Conservation (phyloP, 23 tunicate species). For the Aplidium turbinatum region DNA sequence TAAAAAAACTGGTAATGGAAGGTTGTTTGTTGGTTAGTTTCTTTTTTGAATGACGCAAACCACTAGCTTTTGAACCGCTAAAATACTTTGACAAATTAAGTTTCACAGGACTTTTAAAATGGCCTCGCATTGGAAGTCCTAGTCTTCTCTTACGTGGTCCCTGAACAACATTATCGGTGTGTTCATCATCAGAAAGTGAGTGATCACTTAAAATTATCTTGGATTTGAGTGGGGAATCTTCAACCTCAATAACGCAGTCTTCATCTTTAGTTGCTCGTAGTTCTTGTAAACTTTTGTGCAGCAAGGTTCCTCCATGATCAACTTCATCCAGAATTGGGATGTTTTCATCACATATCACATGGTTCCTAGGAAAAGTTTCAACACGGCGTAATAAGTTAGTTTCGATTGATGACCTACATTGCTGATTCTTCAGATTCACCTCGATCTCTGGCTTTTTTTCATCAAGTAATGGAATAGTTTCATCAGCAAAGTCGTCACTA, state of each 20-base stretch:
- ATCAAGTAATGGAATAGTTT: conserved; percentile 21
- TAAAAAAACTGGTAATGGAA: conserved; percentile 21
- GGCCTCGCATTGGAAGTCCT: background rate
- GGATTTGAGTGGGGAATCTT: no score
- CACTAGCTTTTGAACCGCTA: conserved; percentile 67
- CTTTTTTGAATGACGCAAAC: conserved; percentile 33
- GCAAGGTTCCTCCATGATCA: background rate
- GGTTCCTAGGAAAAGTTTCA: background rate
- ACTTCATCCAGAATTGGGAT: conserved; percentile 9
- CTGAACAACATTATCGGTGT: background rate
- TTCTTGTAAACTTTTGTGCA: no score
- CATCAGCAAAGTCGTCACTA: background rate
- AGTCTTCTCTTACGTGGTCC: background rate
- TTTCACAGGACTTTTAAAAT: conserved; percentile 24
- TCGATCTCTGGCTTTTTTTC: background rate
- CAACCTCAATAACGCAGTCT: no score
- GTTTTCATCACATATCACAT: conserved; percentile 20
- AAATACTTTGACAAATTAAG: conserved; percentile 48
- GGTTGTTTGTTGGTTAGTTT: conserved; percentile 15
- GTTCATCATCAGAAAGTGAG: background rate
- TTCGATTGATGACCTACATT: no score
- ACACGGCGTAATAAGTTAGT: no score
- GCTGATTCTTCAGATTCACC: background rate
- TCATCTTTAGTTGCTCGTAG: no score
- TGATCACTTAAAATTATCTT: no score